Conservation (phyloP, 2,113 vertebrate genomes). For the Pica pica region DNA sequence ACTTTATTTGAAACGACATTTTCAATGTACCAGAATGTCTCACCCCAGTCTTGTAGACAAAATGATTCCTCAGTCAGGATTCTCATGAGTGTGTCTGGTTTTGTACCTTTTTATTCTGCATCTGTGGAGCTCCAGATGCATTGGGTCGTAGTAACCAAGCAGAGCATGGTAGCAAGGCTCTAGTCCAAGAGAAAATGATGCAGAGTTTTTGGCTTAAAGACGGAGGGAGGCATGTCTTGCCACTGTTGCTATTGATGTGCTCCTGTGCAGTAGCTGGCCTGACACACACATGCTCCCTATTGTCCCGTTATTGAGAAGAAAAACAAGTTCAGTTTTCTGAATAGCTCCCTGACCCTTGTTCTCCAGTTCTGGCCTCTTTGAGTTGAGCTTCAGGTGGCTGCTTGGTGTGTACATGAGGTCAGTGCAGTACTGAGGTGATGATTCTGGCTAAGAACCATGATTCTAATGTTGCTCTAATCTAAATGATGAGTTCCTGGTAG, state of each 20-base stretch:
- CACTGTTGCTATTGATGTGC: background rate
- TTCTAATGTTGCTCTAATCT: background rate
- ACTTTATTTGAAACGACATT: background rate
- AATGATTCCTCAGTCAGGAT: background rate
- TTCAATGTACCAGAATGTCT: background rate
- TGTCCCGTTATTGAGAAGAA: background rate
- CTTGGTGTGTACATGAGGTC: background rate
- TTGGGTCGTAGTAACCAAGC: background rate
- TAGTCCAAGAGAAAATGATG: background rate
- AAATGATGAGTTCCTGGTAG: background rate
- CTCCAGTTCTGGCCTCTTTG: background rate
- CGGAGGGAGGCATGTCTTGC: background rate
- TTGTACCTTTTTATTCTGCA: background rate
- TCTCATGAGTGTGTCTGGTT: background rate
- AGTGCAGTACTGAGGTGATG: background rate
- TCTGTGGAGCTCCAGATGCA: background rate
- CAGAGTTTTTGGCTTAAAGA: background rate
- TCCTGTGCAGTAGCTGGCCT: background rate
- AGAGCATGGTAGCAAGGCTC: background rate
- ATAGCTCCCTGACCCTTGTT: background rate
- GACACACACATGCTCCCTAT: background rate
- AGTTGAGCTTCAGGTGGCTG: background rate
- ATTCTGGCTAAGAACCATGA: background rate
- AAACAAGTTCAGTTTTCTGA: background rate
- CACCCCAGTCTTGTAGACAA: fast-evolving